Conservation (phyloP, 2,113 vertebrate genomes). For the Lagenorhynchus albirostris region DNA sequence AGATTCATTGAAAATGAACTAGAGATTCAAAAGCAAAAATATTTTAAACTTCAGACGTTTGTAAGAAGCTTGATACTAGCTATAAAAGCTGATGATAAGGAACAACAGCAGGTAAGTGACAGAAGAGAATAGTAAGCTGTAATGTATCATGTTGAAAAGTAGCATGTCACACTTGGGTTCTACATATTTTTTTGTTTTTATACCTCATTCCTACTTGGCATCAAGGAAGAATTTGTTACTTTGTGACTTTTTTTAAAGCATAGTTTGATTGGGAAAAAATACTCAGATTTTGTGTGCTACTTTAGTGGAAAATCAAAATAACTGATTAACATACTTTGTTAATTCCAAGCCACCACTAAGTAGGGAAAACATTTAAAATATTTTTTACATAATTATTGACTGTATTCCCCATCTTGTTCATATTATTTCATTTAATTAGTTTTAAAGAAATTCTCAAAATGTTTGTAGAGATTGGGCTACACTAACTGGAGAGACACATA, state of each 20-base stretch:
- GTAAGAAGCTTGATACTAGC: conserved; percentile 92
- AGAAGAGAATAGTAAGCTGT: not conserved
- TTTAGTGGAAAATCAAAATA: conserved; percentile 42
- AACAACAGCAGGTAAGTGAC: conserved; percentile 92
- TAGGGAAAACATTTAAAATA: not conserved
- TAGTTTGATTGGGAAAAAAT: not conserved
- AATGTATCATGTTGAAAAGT: conserved; percentile 11
- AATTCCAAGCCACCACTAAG: not conserved
- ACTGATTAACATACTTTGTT: not conserved
- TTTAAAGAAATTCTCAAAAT: not conserved
- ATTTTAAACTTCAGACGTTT: conserved; percentile 91
- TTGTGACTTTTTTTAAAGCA: not conserved
- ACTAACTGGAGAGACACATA: not conserved
- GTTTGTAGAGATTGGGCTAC: not conserved
- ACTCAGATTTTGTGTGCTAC: not conserved
- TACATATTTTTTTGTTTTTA: not conserved
- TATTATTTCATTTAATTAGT: not conserved
- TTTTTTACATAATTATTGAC: not conserved
- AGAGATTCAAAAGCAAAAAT: conserved; percentile 95
- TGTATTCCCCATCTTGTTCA: not conserved
- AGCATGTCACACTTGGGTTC: not conserved
- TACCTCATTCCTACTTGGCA: not conserved
- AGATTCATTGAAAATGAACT: conserved; percentile 95
- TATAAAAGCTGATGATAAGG: conserved; percentile 91
- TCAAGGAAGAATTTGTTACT: not conserved